phyloP scores from a whole-genome alignment of 2,113 vertebrate species.

The Sylvia atricapilla region DNA sequence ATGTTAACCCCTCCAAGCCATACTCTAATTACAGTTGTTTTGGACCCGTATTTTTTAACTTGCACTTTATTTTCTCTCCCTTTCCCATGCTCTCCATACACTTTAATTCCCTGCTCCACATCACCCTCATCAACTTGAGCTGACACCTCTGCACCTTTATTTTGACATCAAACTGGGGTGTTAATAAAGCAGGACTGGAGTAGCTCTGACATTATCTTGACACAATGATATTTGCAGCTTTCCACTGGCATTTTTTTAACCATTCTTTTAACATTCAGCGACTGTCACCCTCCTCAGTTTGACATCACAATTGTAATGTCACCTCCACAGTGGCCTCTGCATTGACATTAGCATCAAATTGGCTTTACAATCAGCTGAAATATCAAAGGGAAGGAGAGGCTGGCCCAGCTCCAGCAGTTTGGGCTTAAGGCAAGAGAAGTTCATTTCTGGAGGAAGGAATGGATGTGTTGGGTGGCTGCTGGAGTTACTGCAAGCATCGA shows the following conservation, averaged over 20 bases:
- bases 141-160: neutral
- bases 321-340: neutral
- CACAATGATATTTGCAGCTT: neutral
- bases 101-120: neutral
- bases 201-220: constrained; percentile 16
- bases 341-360: neutral
- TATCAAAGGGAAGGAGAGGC: neutral
- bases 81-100: neutral
- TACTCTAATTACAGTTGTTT: neutral
- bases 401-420: neutral
- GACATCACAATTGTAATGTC: neutral
- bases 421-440: neutral
- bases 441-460: neutral
- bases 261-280: neutral
- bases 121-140: neutral
- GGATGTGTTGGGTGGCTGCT: neutral
- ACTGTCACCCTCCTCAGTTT: neutral
- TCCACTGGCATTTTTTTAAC: constrained; percentile 13
- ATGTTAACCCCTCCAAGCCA: neutral
- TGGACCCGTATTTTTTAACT: neutral
- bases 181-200: constrained; percentile 2
- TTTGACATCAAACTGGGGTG: neutral
- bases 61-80: neutral
- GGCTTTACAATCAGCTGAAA: neutral
- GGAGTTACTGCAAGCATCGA: accelerated